phyloP scores from a whole-genome alignment of 2,888 invertebrate species.

The Diplazon laetatorius region DNA sequence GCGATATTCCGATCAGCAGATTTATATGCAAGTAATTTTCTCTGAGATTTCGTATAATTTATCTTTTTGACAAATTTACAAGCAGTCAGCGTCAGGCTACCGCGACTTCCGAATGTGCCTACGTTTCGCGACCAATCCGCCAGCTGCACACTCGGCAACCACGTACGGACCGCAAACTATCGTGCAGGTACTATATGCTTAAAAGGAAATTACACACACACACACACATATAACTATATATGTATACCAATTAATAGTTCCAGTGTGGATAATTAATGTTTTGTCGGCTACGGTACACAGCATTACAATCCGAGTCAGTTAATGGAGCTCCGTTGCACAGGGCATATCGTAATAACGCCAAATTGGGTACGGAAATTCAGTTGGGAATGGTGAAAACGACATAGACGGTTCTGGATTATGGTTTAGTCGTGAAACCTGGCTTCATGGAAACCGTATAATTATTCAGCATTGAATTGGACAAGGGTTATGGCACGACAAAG shows the following conservation, averaged over 20 bases:
- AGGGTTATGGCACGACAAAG: background rate
- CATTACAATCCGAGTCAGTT: background rate
- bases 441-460: background rate
- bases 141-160: background rate
- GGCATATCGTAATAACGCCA: background rate
- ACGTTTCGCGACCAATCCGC: background rate
- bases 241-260: conserved; percentile 25
- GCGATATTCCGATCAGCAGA: background rate
- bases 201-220: no score
- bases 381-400: conserved; percentile 5
- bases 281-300: background rate
- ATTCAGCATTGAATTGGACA: background rate
- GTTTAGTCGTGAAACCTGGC: background rate
- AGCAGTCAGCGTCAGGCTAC: background rate
- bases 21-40: conserved; percentile 47
- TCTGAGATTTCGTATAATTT: conserved; percentile 37
- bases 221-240: no score
- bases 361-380: background rate
- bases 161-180: conserved; percentile 2
- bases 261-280: conserved; percentile 2
- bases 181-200: background rate
- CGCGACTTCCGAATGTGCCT: background rate
- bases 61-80: conserved; percentile 57
- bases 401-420: background rate
- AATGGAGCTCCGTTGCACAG: background rate